Evolutionary conservation across 1,140 invertebrate species (phyloP).

Genomic region (Macrosteles quadrilineatus): DNA sequence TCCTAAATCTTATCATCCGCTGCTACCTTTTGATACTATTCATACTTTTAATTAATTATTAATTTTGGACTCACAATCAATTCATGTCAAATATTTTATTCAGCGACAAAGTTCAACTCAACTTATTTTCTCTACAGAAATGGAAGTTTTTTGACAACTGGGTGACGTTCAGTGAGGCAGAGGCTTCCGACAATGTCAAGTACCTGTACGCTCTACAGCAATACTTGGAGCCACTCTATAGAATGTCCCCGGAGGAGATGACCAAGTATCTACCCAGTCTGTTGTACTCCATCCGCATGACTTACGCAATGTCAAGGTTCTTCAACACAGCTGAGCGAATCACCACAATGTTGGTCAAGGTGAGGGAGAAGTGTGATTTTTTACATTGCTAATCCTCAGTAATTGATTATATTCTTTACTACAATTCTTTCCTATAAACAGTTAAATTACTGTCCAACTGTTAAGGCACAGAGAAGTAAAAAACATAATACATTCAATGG

Average conservation of each 20-base stretch:
- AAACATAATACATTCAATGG: no score
- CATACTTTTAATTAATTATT: no score
- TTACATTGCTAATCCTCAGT: no score
- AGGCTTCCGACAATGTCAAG: conserved; percentile 85
- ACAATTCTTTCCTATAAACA: no score
- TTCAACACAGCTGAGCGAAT: conserved; percentile 68
- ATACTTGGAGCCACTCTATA: conserved; percentile 84
- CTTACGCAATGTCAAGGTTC: conserved; percentile 82
- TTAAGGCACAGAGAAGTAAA: no score
- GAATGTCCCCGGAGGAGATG: conserved; percentile 69
- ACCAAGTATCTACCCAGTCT: conserved; percentile 67
- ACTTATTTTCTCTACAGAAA: conserved; percentile 56
- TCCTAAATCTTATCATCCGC: no score
- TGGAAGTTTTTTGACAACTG: conserved; percentile 75
- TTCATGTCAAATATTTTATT: neutral
- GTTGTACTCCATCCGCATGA: conserved; percentile 75
- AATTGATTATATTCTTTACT: no score
- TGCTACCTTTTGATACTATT: no score
- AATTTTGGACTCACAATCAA: neutral
- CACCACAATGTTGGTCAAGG: conserved; percentile 67
- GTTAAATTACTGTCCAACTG: no score
- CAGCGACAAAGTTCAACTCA: neutral
- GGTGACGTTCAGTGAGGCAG: conserved; percentile 73
- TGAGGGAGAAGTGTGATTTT: no score
- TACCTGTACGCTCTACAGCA: conserved; percentile 85